phyloP scores from a whole-genome alignment of 2,888 invertebrate genomes.

The Leptinotarsa peninsularis region DNA sequence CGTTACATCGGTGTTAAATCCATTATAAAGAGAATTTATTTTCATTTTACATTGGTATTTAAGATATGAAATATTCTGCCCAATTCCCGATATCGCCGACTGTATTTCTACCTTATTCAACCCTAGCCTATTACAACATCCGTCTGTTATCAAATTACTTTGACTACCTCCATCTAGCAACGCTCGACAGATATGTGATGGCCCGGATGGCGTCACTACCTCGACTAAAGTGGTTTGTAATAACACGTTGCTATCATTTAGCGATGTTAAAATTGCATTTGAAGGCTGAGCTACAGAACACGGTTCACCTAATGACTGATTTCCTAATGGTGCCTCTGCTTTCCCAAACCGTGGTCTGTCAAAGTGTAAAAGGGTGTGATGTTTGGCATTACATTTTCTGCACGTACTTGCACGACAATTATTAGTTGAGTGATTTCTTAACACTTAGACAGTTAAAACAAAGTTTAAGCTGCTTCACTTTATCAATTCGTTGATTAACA shows the following conservation, averaged over 20 bases:
- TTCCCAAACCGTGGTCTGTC: neutral
- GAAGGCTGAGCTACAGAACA: neutral
- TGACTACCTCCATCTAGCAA: neutral
- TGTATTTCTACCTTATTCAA: neutral
- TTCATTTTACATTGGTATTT: neutral
- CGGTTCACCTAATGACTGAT: neutral
- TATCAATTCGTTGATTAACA: neutral
- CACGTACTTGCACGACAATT: constrained; percentile 7
- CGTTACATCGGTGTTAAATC: neutral
- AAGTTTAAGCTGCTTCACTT: constrained; percentile 9
- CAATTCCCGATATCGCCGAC: constrained; percentile 7
- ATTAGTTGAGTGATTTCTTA: neutral
- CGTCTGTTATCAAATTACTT: neutral
- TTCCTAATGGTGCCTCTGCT: neutral
- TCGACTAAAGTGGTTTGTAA: constrained; percentile 5
- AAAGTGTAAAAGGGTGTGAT: constrained; percentile 19
- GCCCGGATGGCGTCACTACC: neutral
- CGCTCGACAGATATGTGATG: neutral
- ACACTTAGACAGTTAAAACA: constrained; percentile 22
- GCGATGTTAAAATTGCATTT: neutral
- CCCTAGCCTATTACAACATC: constrained; percentile 2
- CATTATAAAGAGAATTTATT: neutral
- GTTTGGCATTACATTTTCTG: constrained; percentile 14
- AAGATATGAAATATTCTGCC: neutral
- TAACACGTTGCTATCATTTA: constrained; percentile 3